These are phyloP conservation scores for Silurus meridionalis DNA, from an alignment of 2,113 vertebrate genomes.

Conservation along the genomic window DNA sequence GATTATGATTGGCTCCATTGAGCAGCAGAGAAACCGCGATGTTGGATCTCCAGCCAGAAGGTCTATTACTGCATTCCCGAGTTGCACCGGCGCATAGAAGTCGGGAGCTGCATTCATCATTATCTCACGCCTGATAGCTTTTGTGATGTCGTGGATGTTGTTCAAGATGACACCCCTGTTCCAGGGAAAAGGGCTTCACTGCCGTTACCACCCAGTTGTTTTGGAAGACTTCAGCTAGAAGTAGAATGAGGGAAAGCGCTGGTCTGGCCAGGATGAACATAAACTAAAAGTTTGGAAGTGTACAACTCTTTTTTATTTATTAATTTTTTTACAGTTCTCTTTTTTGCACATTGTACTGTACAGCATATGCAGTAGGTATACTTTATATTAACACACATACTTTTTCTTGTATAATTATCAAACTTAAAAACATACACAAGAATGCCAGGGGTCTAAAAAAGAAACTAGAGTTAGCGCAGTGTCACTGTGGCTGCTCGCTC, in stretches of 20 bases:
- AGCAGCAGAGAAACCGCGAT: background rate
- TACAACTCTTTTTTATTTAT: too few relatives aligned
- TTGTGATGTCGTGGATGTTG: slow-evolving; percentile 17
- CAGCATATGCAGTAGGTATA: too few relatives aligned
- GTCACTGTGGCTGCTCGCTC: too few relatives aligned
- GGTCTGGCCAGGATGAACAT: too few relatives aligned
- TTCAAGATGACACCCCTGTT: slow-evolving; percentile 6
- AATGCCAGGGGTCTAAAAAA: too few relatives aligned
- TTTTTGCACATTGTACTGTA: too few relatives aligned
- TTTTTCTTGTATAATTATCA: too few relatives aligned
- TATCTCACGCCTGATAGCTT: background rate
- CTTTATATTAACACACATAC: too few relatives aligned
- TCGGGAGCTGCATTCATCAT: slow-evolving; percentile 20
- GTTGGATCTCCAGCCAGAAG: slow-evolving; percentile 19
- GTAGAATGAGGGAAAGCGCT: background rate
- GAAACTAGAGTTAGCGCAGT: too few relatives aligned
- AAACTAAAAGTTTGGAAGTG: too few relatives aligned
- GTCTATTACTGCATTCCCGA: slow-evolving; percentile 19
- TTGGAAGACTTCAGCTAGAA: background rate
- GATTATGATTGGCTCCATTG: slow-evolving; percentile 32
- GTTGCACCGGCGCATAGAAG: slow-evolving; percentile 3
- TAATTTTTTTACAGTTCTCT: too few relatives aligned
- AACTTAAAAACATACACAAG: too few relatives aligned
- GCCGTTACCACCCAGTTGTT: background rate
- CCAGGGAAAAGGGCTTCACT: background rate